Evolutionary conservation across 2,888 invertebrate genomes (phyloP), one percentile per base, ranked within the genome.

Genomic region (Trypoxylon attenuatum): DNA sequence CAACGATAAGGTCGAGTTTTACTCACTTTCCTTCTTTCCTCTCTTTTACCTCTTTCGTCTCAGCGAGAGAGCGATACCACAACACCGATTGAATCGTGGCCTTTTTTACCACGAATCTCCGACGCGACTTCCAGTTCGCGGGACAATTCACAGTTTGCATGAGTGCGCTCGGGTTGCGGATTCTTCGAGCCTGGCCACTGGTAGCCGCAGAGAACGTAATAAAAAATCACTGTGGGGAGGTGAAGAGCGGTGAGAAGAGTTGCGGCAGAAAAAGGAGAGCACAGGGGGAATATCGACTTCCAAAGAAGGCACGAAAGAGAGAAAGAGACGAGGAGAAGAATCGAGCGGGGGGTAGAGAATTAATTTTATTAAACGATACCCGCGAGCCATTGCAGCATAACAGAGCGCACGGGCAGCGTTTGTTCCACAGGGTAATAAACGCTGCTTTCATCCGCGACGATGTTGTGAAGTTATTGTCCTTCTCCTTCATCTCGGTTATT

Each of bases 341-440:
- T 23, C 16, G 42, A 2, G 29, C 19, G 27, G n/a, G 52, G 13
- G 29, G n/a, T 8, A 29, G 39, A 42, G 55, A 74, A 76, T 74
- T 74, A 76, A 72, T 76, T 76, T 76, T 70, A 74, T 72, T 70
- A 76, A 71, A 74, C 65, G 68, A 59, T 66, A 71, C 55, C 73
- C 58, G 55, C 66, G 64, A 64, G 66, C 68, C 64, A 71, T 65
- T 73, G 66, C 60, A 67, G 46, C 5, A 18, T 1, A 5, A 27
- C 33, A 47, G 54, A 60, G 43, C 15, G 56, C 66, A 67, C 62
- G 52, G 55, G 45, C 61, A 42, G 46, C 67, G 71, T 76, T 76
- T 76, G 71, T 73, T 73, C 65, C 73, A 55, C 58, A 45, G 67
- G 71, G 71, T 76, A 76, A 76, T 76, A 76, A 76, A 76, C 76